A percentile compares a stretch with the other conserved stretches of the same genome.
Conservation (phyloP, 2,888 invertebrate species). For the Andrena chrysosceles region DNA sequence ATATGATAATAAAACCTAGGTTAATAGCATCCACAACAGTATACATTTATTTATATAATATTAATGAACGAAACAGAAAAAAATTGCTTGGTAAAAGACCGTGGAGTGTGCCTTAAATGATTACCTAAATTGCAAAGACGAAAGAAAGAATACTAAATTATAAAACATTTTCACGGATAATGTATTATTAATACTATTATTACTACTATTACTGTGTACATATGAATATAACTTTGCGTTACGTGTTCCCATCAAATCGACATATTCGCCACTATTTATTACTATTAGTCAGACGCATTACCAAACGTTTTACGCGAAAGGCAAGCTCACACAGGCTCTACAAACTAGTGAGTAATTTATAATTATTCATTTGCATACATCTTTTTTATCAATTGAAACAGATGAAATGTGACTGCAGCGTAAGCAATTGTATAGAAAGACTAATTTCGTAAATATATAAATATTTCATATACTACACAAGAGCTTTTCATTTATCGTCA, state of each 20-base stretch:
- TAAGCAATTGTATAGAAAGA: constrained; percentile 84
- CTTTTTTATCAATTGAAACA: constrained; percentile 75
- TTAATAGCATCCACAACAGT: constrained; percentile 76
- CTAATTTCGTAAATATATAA: constrained; percentile 84
- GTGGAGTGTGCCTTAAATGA: constrained; percentile 83
- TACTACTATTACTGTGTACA: constrained; percentile 75
- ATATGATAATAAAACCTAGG: constrained; percentile 79
- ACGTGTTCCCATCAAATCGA: constrained; percentile 72
- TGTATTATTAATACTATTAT: constrained; percentile 61
- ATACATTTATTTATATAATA: constrained; percentile 81
- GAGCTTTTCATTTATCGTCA: constrained; percentile 49
- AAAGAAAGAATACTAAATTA: constrained; percentile 60
- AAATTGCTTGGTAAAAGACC: constrained; percentile 76
- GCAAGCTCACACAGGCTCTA: constrained; percentile 80
- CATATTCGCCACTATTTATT: constrained; percentile 80
- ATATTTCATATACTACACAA: constrained; percentile 82
- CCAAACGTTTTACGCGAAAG: constrained; percentile 72
- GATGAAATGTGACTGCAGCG: constrained; percentile 76
- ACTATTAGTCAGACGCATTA: constrained; percentile 75
- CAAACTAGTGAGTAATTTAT: constrained; percentile 76
- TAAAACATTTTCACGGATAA: constrained; percentile 64
- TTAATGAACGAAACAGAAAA: constrained; percentile 71
- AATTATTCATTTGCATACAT: constrained; percentile 75
- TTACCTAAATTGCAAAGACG: constrained; percentile 74
- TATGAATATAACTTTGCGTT: constrained; percentile 70